Base-by-base conservation (phyloP, 2,797 vertebrate species). In the Spea hammondii region DNA sequence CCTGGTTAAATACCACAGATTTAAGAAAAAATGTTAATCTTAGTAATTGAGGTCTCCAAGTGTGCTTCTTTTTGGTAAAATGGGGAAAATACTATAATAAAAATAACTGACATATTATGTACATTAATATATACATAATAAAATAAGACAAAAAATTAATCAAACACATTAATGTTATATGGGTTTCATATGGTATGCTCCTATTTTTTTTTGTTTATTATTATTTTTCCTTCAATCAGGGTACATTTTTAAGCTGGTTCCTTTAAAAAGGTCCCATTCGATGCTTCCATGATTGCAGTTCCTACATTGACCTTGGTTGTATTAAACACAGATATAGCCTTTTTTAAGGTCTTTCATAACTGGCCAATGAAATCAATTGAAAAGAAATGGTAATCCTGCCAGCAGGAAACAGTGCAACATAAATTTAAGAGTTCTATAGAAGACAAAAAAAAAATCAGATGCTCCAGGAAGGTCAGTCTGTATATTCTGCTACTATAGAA, bases 401-500 rank as follows among this genome's bases (percentile, higher is more conserved):
- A 90, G 93, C 93, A 94, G 92, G 91, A 92, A 84, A 87, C 85
- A 83, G 83, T 85, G 69, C 71, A 68, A 81, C 7, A 74, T 1
- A 76, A 70, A 51, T 85, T 84, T 46, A 70, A 83, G 86, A 77
- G 84, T 74, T 72, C 9, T 3, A 84, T 86, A 83, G 68, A 0
- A 65, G 71, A 0, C 59, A 73, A 59, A 65, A 57, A 70, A 65
- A 64, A 44, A 78, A 82, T 66, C 17, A 5, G 78, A 83, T 79
- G 60, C 69, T 71, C 60, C 17, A 46, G 74, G 85, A 53, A 5
- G 65, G 32, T 93, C 94, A 99, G 93, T 99, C 96, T 32, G 98
- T 97, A 84, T 98, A 99, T 91, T 99, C 98, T 0, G 98, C 97
- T 82, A 99, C 98, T 62, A 99, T 98, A 6, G 98, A 99, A 74